Percentiles rank a stretch among this genome's conserved stretches.
Evolutionary conservation across 2,113 vertebrate genomes (phyloP).

Genomic region (Prunella himalayana): DNA sequence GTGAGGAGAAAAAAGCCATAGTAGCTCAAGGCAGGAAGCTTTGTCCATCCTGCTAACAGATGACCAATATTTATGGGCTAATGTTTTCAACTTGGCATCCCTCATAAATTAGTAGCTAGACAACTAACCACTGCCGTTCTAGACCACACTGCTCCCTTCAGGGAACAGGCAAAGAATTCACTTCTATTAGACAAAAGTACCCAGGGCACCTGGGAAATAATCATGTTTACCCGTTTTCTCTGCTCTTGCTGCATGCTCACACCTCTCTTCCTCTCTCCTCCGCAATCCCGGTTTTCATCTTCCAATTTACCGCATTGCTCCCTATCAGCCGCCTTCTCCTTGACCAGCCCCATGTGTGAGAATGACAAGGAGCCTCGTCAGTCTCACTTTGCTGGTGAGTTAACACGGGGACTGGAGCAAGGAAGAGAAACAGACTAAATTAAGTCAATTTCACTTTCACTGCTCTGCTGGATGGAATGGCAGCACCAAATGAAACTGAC

Average conservation of each 20-base stretch:
- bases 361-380: constrained; percentile 45
- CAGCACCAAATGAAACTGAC: constrained; percentile 60
- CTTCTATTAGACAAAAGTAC: neutral
- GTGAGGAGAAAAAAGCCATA: neutral
- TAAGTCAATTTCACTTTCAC: constrained; percentile 49
- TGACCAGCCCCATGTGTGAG: constrained; percentile 25
- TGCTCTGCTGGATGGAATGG: constrained; percentile 54
- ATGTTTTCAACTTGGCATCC: neutral
- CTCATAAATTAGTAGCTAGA: neutral
- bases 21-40: neutral
- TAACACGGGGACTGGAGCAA: constrained; percentile 31
- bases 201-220: neutral
- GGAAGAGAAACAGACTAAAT: constrained; percentile 54
- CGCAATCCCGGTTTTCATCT: neutral
- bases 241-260: neutral
- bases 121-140: neutral
- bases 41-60: neutral
- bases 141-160: neutral
- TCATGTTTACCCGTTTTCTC: neutral
- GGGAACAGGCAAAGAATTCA: neutral
- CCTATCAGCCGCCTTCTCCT: constrained; percentile 16
- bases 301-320: constrained; percentile 31
- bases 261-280: neutral
- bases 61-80: neutral
- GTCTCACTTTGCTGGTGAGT: constrained; percentile 47